Evolutionary conservation across 1,140 invertebrate species (phyloP).

Genomic region (Drosophila bifasciata): DNA sequence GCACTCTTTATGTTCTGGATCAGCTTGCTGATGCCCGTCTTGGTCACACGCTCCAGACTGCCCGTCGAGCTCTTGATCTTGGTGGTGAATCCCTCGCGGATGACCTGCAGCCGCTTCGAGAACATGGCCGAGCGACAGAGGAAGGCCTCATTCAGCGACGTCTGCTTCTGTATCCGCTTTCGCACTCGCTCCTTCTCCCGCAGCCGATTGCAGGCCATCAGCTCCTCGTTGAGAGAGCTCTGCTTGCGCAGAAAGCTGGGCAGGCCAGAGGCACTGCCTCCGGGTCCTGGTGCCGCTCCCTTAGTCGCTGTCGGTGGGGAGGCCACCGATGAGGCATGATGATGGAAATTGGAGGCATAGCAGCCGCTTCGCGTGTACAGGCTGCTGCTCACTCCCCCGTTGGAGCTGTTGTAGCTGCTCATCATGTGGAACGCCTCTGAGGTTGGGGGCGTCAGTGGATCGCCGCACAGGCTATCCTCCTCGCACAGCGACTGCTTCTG

Average conservation of each 20-base stretch:
- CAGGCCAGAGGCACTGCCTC: slow-evolving; percentile 2
- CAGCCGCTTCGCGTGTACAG: slow-evolving; percentile 61
- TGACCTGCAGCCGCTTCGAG: slow-evolving; percentile 91
- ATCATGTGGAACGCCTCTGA: slow-evolving; percentile 62
- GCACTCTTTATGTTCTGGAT: slow-evolving; percentile 89
- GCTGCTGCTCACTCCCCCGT: slow-evolving; percentile 62
- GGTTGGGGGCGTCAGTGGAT: slow-evolving; percentile 6
- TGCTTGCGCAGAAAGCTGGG: slow-evolving; percentile 89
- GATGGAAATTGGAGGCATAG: slow-evolving; percentile 45
- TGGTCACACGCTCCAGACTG: slow-evolving; percentile 91
- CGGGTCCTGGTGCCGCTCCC: not conserved
- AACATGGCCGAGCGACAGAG: slow-evolving; percentile 89
- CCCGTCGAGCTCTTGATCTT: slow-evolving; percentile 92
- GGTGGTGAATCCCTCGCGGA: slow-evolving; percentile 93
- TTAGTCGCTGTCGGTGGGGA: not conserved
- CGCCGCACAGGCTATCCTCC: slow-evolving; percentile 84
- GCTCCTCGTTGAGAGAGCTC: slow-evolving; percentile 94
- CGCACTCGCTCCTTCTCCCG: slow-evolving; percentile 93
- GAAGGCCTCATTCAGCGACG: slow-evolving; percentile 94
- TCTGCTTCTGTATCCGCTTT: slow-evolving; percentile 94
- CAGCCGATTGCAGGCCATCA: slow-evolving; percentile 92
- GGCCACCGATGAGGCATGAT: slow-evolving; percentile 29
- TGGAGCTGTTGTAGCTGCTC: slow-evolving; percentile 64
- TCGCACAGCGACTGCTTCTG: slow-evolving; percentile 91
- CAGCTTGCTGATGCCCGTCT: slow-evolving; percentile 90